Percentiles rank a stretch among this genome's conserved stretches.
Conservation (phyloP, 2,113 vertebrate genomes). For the Nycticebus coucang region DNA sequence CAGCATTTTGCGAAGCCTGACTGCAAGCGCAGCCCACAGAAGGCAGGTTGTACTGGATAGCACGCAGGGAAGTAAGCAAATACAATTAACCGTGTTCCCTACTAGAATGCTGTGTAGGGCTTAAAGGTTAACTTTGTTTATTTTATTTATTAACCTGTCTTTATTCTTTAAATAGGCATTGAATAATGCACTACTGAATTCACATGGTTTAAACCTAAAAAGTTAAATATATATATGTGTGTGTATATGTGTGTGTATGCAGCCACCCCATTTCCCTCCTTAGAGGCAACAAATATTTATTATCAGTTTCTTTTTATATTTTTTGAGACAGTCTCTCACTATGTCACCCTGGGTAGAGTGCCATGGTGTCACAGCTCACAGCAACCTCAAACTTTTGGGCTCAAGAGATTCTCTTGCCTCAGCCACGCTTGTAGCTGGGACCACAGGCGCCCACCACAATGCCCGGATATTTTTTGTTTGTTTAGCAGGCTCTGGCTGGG, state of each 20-base stretch:
- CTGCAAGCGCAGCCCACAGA: neutral
- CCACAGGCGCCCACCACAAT: no score
- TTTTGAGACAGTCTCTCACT: no score
- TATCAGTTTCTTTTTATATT: neutral
- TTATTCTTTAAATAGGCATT: constrained; percentile 9
- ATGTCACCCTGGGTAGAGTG: no score
- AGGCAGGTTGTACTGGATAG: neutral
- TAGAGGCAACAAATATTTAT: neutral
- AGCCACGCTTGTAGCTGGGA: no score
- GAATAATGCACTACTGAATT: neutral
- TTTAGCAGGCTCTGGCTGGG: no score
- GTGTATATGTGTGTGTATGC: no score
- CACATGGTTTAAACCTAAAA: neutral
- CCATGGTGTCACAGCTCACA: no score
- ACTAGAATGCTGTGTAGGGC: neutral
- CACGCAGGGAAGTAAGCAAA: neutral
- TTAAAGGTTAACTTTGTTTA: neutral
- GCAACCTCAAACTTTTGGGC: no score
- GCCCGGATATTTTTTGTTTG: no score
- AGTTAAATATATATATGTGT: no score
- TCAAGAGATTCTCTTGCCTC: no score
- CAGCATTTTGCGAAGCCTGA: neutral
- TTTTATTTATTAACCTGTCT: constrained; percentile 25
- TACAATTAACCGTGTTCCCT: neutral
- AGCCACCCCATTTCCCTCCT: neutral